Percentiles rank a stretch among this genome's conserved stretches.
Conservation (phyloP, 2,797 vertebrate species). For the Synanceia verrucosa region DNA sequence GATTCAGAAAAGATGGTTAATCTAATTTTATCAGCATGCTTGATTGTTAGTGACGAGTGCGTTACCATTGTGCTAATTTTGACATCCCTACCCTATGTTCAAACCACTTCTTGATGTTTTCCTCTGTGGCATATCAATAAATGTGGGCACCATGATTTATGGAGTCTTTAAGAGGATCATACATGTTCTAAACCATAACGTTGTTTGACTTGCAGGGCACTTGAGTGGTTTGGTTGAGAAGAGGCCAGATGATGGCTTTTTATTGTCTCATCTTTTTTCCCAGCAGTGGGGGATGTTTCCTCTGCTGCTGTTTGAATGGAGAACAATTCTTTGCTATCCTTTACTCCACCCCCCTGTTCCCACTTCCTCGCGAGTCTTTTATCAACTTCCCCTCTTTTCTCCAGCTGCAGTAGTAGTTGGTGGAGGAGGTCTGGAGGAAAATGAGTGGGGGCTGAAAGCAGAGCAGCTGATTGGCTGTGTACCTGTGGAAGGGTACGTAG, state of each 20-base stretch:
- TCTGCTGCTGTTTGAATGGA: constrained; percentile 43
- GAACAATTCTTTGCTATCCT: constrained; percentile 55
- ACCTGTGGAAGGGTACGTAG: constrained; percentile 70
- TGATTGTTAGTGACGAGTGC: too few relatives aligned
- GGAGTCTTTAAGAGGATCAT: not conserved
- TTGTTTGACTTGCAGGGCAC: not conserved
- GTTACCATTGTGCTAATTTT: too few relatives aligned
- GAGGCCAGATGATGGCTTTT: constrained; percentile 4
- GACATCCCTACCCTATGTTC: too few relatives aligned
- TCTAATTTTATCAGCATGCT: too few relatives aligned
- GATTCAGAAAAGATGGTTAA: too few relatives aligned
- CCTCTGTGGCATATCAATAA: not conserved
- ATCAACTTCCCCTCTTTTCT: constrained; percentile 44
- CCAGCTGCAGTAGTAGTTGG: constrained; percentile 30
- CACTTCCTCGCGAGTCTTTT: constrained; percentile 54
- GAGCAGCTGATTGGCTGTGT: constrained; percentile 40
- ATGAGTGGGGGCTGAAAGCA: constrained; percentile 9
- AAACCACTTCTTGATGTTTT: too few relatives aligned
- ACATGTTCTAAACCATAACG: not conserved
- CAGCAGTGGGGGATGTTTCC: constrained; percentile 44
- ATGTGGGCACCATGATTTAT: not conserved
- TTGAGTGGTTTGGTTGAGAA: not conserved
- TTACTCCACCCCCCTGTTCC: constrained; percentile 19
- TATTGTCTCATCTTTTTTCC: constrained; percentile 23
- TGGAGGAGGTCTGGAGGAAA: constrained; percentile 26